Conservation (phyloP, 2,888 invertebrate genomes). For the Gasteruption jaculator region DNA sequence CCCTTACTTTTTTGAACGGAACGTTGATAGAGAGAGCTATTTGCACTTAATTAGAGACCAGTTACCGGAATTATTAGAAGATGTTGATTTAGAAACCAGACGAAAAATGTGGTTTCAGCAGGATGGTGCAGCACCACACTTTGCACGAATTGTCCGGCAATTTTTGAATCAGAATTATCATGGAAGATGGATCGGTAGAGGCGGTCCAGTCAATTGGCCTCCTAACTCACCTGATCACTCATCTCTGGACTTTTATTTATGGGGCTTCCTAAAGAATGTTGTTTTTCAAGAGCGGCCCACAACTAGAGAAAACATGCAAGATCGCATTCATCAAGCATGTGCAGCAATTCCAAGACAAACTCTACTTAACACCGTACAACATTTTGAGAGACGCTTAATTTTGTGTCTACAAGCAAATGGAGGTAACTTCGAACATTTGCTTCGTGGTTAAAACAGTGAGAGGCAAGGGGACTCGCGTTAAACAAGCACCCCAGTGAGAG, state of each 20-base stretch:
- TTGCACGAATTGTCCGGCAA: conserved; percentile 9
- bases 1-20: conserved; percentile 18
- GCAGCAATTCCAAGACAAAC: conserved; percentile 5
- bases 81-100: conserved; percentile 18
- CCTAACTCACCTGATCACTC: conserved; percentile 23
- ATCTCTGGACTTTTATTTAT: conserved; percentile 21
- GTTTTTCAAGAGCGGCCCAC: conserved; percentile 19
- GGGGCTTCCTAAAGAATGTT: conserved; percentile 16
- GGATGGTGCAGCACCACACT: conserved; percentile 16
- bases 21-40: conserved; percentile 19
- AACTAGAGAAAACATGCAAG: conserved; percentile 15
- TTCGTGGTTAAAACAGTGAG: too few relatives aligned
- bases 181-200: conserved; percentile 9
- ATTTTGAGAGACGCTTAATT: conserved; percentile 11
- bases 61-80: conserved; percentile 21
- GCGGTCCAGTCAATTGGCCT: conserved; percentile 11
- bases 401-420: conserved; percentile 17
- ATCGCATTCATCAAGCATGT: conserved; percentile 11
- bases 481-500: too few relatives aligned
- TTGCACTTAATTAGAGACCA: conserved; percentile 19
- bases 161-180: conserved; percentile 6
- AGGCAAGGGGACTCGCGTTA: too few relatives aligned
- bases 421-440: conserved; percentile 15
- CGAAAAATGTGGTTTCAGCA: conserved; percentile 13
- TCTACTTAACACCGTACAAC: conserved; percentile 11